Conservation (phyloP, 1,140 invertebrate genomes). For the Zeugodacus cucurbitae region DNA sequence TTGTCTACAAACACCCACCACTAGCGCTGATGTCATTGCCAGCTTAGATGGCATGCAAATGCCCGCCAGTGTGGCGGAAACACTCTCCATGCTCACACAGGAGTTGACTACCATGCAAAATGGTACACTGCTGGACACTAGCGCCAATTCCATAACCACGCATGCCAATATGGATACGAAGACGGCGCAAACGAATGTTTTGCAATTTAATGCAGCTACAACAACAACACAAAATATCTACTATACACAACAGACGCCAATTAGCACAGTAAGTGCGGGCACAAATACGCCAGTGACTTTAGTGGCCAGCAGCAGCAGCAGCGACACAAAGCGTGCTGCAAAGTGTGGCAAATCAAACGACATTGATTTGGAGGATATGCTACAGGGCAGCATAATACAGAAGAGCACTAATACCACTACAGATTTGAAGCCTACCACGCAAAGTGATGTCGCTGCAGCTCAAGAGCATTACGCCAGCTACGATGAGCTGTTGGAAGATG, state of each 20-base stretch:
- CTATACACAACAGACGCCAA: background rate
- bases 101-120: background rate
- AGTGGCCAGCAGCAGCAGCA: background rate
- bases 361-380: slow-evolving; percentile 43
- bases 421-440: background rate
- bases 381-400: slow-evolving; percentile 41
- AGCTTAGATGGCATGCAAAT: slow-evolving; percentile 2
- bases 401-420: background rate
- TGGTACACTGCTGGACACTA: background rate
- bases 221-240: background rate
- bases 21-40: slow-evolving; percentile 20
- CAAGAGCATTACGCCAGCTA: background rate
- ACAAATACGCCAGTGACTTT: background rate
- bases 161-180: slow-evolving; percentile 15
- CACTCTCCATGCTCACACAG: background rate
- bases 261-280: background rate
- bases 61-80: background rate
- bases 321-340: background rate
- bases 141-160: background rate
- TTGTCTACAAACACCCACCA: background rate
- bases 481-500: background rate
- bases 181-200: background rate
- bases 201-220: background rate
- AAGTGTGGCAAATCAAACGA: background rate
- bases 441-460: background rate